Conservation (phyloP, 2,797 vertebrate species). For the Scolopax rusticola region DNA sequence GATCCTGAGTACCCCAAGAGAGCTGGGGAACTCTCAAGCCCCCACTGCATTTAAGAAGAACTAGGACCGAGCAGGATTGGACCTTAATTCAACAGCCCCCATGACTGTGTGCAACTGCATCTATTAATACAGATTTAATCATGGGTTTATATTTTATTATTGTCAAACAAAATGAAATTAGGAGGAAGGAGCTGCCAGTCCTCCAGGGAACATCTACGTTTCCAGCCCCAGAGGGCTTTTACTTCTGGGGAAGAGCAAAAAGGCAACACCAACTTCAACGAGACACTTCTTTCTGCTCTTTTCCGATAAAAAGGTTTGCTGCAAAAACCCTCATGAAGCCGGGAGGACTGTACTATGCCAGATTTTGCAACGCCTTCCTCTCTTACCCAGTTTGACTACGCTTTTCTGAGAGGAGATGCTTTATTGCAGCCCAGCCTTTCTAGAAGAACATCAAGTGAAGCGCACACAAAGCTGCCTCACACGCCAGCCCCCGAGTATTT, state of each 20-base stretch:
- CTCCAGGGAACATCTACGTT: neutral
- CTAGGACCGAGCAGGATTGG: neutral
- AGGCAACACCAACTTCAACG: neutral
- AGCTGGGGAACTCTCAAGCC: neutral
- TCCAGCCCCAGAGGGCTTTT: neutral
- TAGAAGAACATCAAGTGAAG: neutral
- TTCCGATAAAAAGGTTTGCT: neutral
- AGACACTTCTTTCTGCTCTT: neutral
- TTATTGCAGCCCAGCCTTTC: neutral
- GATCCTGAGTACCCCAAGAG: neutral
- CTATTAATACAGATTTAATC: slow-evolving; percentile 61
- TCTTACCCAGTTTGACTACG: neutral
- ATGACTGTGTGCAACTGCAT: slow-evolving; percentile 8
- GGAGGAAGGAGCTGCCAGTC: neutral
- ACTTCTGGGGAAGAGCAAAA: neutral
- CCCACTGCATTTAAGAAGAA: neutral
- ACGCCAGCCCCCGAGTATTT: neutral
- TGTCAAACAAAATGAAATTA: slow-evolving; percentile 61
- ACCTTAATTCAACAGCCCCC: slow-evolving; percentile 42
- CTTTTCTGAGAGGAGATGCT: neutral
- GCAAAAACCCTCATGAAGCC: neutral
- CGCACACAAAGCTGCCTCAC: neutral
- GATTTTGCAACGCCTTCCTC: neutral
- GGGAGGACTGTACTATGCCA: neutral
- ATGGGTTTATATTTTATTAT: slow-evolving; percentile 20